Conservation (phyloP, 1,140 invertebrate species). For the Probaryconus sp. region DNA sequence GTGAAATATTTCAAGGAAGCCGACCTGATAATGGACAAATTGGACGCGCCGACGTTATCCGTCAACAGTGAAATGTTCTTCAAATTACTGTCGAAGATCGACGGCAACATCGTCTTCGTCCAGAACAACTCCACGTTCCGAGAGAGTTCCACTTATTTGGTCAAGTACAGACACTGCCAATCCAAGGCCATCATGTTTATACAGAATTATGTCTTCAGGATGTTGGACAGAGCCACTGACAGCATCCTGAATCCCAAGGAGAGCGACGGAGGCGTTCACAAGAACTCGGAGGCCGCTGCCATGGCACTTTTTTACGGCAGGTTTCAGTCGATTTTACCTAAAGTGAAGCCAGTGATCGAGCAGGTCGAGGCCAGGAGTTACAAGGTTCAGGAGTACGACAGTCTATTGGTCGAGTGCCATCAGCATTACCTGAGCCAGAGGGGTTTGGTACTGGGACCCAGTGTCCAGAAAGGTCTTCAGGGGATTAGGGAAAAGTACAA, state of each 20-base stretch:
- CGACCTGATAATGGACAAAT: constrained; percentile 87
- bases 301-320: constrained; percentile 96
- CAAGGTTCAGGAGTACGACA: constrained; percentile 86
- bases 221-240: constrained; percentile 88
- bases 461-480: constrained; percentile 86
- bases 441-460: constrained; percentile 85
- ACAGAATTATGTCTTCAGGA: constrained; percentile 85
- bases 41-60: constrained; percentile 87
- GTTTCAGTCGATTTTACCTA: constrained; percentile 92
- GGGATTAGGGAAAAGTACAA: constrained; percentile 79
- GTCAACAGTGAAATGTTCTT: constrained; percentile 91
- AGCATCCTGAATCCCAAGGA: constrained; percentile 79
- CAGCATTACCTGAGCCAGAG: constrained; percentile 90
- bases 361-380: constrained; percentile 88
- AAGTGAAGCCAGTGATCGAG: constrained; percentile 88
- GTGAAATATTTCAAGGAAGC: constrained; percentile 92
- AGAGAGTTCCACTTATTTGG: constrained; percentile 84
- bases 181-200: constrained; percentile 88
- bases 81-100: constrained; percentile 88
- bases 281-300: constrained; percentile 83
- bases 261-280: constrained; percentile 74
- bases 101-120: constrained; percentile 92
- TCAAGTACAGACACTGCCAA: constrained; percentile 89
- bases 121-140: constrained; percentile 88
- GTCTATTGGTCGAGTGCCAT: constrained; percentile 89